These are phyloP conservation scores for Abramis brama DNA, from an alignment of 2,113 vertebrate species.

Conservation along the genomic window DNA sequence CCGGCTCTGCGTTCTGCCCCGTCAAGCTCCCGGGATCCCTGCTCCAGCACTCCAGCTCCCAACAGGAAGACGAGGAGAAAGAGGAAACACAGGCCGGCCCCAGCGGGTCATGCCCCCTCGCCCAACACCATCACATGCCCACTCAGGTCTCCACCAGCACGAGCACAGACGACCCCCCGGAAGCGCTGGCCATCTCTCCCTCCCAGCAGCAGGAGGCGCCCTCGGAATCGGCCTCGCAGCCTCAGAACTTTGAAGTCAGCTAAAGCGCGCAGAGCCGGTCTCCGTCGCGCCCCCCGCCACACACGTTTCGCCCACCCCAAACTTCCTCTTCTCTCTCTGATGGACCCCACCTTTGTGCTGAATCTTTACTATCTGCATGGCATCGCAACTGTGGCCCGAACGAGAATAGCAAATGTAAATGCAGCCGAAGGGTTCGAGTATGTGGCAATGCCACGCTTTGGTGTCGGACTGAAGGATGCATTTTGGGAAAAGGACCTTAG, in stretches of 20 bases:
- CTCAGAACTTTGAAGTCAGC: constrained; percentile 84
- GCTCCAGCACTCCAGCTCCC: constrained; percentile 76
- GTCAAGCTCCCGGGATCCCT: constrained; percentile 87
- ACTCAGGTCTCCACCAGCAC: constrained; percentile 89
- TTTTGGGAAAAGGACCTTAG: constrained; percentile 26
- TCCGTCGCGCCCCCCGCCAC: constrained; percentile 54
- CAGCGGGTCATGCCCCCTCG: constrained; percentile 68
- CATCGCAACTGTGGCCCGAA: constrained; percentile 80
- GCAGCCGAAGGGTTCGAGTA: constrained; percentile 72
- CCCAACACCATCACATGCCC: constrained; percentile 75
- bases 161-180: constrained; percentile 83
- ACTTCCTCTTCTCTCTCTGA: constrained; percentile 23
- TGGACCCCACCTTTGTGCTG: constrained; percentile 46
- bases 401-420: constrained; percentile 72
- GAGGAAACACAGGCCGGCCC: constrained; percentile 71
- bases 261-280: constrained; percentile 84
- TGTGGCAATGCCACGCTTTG: constrained; percentile 54
- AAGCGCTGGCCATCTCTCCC: constrained; percentile 53
- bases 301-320: constrained; percentile 39
- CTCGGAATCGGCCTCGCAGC: constrained; percentile 79
- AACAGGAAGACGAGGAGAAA: constrained; percentile 79
- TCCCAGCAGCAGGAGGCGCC: constrained; percentile 74
- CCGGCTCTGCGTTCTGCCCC: constrained; percentile 97
- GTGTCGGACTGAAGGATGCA: constrained; percentile 36
- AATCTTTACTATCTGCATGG: constrained; percentile 82